These are phyloP conservation scores for Phania funesta DNA, from an alignment of 2,888 invertebrate species.

Conservation along the genomic window DNA sequence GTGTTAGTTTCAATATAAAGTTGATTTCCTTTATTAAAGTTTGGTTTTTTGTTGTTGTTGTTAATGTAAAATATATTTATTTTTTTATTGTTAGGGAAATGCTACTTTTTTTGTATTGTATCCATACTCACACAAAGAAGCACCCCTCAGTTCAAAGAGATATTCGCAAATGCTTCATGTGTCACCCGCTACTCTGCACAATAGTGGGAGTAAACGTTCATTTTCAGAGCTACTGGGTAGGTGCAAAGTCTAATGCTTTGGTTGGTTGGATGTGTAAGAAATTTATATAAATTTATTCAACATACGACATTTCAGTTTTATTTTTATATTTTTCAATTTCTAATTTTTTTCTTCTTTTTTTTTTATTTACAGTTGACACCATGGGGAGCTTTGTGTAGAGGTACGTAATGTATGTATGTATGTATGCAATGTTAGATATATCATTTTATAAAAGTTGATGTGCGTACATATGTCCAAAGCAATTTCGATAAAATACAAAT, in stretches of 20 bases:
- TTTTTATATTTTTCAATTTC: conserved; percentile 35
- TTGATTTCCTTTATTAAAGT: conserved; percentile 61
- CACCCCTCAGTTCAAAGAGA: neutral
- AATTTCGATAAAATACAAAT: conserved; percentile 30
- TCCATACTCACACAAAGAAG: too few relatives aligned
- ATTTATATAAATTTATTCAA: conserved; percentile 41
- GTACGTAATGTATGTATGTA: neutral
- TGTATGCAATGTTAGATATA: conserved; percentile 6
- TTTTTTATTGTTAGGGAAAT: conserved; percentile 25
- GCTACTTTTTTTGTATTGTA: too few relatives aligned
- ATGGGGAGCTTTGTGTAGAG: conserved; percentile 27
- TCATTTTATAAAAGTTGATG: neutral
- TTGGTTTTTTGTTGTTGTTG: conserved; percentile 8
- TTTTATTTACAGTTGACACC: conserved; percentile 52
- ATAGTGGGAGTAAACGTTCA: too few relatives aligned
- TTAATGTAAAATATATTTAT: conserved; percentile 1
- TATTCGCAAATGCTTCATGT: too few relatives aligned
- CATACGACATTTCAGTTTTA: conserved; percentile 57
- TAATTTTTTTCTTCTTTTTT: neutral
- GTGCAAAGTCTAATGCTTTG: neutral
- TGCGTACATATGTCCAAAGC: neutral
- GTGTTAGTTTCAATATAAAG: conserved; percentile 4
- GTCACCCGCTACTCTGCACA: too few relatives aligned
- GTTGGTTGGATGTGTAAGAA: neutral
- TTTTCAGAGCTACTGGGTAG: neutral